These are phyloP conservation scores for Tromatobia lineatoria DNA, from an alignment of 2,888 invertebrate genomes.

Conservation along the genomic window DNA sequence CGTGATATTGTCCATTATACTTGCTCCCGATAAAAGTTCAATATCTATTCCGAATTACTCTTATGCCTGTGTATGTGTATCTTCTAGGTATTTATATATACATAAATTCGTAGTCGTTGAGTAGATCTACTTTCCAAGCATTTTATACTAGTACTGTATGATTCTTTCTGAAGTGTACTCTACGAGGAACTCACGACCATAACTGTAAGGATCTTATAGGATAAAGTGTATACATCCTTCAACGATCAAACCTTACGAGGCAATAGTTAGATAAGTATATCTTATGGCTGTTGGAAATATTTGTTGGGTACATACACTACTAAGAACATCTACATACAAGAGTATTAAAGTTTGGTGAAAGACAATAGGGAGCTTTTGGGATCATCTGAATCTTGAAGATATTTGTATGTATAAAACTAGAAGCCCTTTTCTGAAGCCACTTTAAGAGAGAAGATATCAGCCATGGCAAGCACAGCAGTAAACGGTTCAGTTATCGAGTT, in stretches of 20 bases:
- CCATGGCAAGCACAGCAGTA: background rate
- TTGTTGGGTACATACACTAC: background rate
- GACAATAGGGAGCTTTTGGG: slow-evolving; percentile 3
- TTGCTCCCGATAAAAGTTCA: background rate
- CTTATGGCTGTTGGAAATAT: slow-evolving; percentile 17
- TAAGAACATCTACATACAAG: background rate
- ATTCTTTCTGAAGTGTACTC: background rate
- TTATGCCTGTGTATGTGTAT: background rate
- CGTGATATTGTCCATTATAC: background rate
- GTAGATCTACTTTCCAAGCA: background rate
- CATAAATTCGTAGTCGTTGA: too few species aligned
- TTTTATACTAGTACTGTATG: background rate
- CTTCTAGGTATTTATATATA: background rate
- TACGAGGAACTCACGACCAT: background rate
- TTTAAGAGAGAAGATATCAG: background rate
- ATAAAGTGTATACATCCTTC: background rate
- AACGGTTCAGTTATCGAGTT: background rate
- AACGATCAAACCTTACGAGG: slow-evolving; percentile 6
- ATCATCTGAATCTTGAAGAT: background rate
- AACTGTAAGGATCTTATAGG: background rate
- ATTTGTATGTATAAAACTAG: background rate
- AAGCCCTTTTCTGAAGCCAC: background rate
- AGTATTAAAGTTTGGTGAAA: background rate
- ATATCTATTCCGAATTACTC: background rate
- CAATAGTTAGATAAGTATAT: slow-evolving; percentile 12